These are phyloP conservation scores for Ips typographus DNA, from an alignment of 1,140 invertebrate species.

Conservation along the genomic window DNA sequence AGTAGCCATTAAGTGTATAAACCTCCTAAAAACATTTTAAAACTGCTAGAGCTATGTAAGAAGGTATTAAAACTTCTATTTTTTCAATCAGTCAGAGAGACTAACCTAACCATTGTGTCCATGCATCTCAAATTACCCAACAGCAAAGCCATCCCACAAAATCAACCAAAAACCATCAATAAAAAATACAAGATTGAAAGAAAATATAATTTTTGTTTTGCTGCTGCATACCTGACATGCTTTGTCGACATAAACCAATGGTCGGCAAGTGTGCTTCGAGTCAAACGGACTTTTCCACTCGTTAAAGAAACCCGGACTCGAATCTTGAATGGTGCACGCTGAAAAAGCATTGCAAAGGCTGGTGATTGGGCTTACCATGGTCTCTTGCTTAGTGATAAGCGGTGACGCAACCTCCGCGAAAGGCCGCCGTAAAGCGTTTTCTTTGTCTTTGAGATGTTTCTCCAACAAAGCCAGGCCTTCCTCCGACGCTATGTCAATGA, in stretches of 20 bases:
- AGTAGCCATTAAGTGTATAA: too few species aligned
- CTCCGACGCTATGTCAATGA: conserved; percentile 69
- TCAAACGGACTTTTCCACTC: conserved; percentile 14
- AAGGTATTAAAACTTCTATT: too few species aligned
- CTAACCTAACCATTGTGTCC: too few species aligned
- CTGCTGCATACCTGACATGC: conserved; percentile 55
- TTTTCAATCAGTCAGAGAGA: too few species aligned
- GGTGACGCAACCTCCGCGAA: conserved; percentile 22
- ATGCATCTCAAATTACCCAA: too few species aligned
- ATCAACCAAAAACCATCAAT: too few species aligned
- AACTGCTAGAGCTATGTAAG: too few species aligned
- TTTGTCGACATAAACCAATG: conserved; percentile 64
- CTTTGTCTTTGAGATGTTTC: conserved; percentile 60
- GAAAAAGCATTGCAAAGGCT: conserved; percentile 60
- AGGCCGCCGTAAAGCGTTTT: conserved; percentile 12
- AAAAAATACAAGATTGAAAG: too few species aligned
- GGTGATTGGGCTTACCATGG: conserved; percentile 56
- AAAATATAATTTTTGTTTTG: too few species aligned
- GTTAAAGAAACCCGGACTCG: conserved; percentile 7
- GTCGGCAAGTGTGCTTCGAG: conserved; percentile 36
- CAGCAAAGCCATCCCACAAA: too few species aligned
- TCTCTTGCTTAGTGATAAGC: conserved; percentile 2
- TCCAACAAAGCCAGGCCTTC: conserved; percentile 76
- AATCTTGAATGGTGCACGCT: conserved; percentile 54
- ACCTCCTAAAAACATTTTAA: too few species aligned